Evolutionary conservation across 53 echinoderm and acorn worm genomes (phyloP).

Genomic region (Pentamera pediparva): DNA sequence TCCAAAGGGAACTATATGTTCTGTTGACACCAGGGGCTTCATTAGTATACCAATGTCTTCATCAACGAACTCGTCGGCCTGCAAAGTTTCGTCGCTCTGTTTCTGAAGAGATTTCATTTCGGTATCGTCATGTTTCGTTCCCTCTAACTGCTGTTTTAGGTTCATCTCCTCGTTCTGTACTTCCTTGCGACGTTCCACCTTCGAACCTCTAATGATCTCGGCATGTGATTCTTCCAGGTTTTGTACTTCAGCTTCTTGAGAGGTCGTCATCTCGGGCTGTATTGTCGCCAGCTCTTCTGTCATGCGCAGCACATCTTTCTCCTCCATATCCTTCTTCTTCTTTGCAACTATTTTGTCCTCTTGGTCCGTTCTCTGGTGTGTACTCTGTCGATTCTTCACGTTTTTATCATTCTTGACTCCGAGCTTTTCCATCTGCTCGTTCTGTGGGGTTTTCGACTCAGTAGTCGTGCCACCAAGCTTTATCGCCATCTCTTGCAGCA

Average conservation of each 20-base stretch:
- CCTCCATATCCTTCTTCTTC: constrained; percentile 23
- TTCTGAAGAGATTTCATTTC: constrained; percentile 92
- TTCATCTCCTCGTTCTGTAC: constrained; percentile 61
- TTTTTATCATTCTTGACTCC: constrained; percentile 58
- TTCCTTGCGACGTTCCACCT: constrained; percentile 65
- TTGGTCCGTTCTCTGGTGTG: constrained; percentile 47
- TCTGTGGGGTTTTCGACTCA: constrained; percentile 62
- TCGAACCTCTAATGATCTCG: constrained; percentile 67
- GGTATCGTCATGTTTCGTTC: constrained; percentile 83
- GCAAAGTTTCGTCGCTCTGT: constrained; percentile 57
- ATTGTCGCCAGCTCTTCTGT: constrained; percentile 21
- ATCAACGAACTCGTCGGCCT: constrained; percentile 70
- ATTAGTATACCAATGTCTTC: constrained; percentile 76
- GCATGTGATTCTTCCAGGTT: constrained; percentile 53
- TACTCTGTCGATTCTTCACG: constrained; percentile 42
- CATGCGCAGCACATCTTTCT: constrained; percentile 18
- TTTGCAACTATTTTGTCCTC: constrained; percentile 11
- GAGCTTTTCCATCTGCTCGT: constrained; percentile 74
- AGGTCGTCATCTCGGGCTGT: constrained; percentile 36
- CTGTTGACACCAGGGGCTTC: constrained; percentile 73
- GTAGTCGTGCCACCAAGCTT: constrained; percentile 71
- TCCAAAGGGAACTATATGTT: constrained; percentile 65
- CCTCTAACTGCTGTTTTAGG: constrained; percentile 57
- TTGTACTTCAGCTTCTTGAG: constrained; percentile 34
- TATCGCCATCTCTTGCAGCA: constrained; percentile 78